Evolutionary conservation across 2,797 vertebrate genomes (phyloP), one percentile per base, ranked within the genome.

Genomic region (Fundulus diaphanus): DNA sequence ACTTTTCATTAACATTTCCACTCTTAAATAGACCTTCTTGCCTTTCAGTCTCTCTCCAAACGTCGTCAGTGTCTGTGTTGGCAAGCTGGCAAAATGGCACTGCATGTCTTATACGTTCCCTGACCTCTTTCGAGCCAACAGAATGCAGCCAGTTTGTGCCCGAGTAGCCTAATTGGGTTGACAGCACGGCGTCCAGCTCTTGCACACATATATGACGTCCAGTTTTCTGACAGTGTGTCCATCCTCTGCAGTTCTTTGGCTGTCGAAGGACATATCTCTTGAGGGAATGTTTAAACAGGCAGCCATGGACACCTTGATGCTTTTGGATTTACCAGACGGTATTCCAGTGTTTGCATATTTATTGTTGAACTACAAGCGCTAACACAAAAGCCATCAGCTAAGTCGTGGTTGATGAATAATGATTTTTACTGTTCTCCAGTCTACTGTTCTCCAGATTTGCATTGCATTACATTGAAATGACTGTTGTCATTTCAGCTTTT

Each of bases 41-140:
- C 67, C 68, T 77, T 80, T 87, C 72, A 69, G 35, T 68, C 18
- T 70, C 57, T 61, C 16, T 52, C 54, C 40, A 68, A 73, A 72
- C 29, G 16, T 76, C 24, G 20, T 27, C 51, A 31, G 46, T 67
- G 27, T 81, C 67, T 70, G 48, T 27, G 18, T 59, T 74, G 72
- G 33, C 37, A 20, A 76, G 77, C 78, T 12, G 6, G 67, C 56
- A 77, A 79, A 88, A 74, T 68, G 74, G 29, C 65, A 70, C 31
- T 61, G n/a, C n/a, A n/a, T 15, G 56, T 73, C 85, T 80, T 89
- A 82, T 79, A 73, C 66, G 76, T 90, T 77, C 79, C 59, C 82
- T 87, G 89, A 91, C 92, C 91, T 90, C 85, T 82, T 92, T 90
- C 80, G 57, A 80, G 78, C 86, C 85, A 33, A 7, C 87, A 88